These are phyloP conservation scores for Mastomys natalensis DNA, from an alignment of 2,113 vertebrate species.

Conservation along the genomic window DNA sequence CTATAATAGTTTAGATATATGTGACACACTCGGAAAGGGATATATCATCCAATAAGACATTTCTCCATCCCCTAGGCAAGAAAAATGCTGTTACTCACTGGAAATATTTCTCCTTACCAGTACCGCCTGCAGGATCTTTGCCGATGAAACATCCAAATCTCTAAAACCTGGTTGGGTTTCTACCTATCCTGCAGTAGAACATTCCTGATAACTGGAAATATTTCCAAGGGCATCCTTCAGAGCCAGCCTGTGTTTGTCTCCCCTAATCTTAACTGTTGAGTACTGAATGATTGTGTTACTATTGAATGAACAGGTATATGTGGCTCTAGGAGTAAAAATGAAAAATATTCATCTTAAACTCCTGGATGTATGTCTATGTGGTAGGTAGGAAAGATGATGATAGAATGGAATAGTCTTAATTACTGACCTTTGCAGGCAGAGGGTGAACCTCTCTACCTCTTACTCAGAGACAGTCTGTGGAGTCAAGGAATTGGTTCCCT, in stretches of 20 bases:
- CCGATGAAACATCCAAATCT: background rate
- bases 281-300: background rate
- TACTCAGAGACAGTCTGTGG: background rate
- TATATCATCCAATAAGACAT: too few relatives aligned
- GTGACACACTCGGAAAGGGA: background rate
- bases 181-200: background rate
- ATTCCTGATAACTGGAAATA: background rate
- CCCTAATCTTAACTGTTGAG: background rate
- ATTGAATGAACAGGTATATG: background rate
- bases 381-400: background rate
- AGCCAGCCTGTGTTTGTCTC: background rate
- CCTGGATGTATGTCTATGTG: background rate
- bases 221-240: background rate
- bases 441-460: background rate
- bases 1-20: background rate
- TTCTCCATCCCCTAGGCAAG: background rate
- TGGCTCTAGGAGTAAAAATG: background rate
- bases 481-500: slow-evolving; percentile 6
- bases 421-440: background rate
- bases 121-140: background rate
- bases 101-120: background rate
- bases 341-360: background rate
- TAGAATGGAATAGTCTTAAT: background rate
- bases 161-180: background rate
- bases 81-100: background rate